These are phyloP conservation scores for Scolopax bukidnonensis DNA, from an alignment of 2,797 vertebrate species.

Conservation along the genomic window DNA sequence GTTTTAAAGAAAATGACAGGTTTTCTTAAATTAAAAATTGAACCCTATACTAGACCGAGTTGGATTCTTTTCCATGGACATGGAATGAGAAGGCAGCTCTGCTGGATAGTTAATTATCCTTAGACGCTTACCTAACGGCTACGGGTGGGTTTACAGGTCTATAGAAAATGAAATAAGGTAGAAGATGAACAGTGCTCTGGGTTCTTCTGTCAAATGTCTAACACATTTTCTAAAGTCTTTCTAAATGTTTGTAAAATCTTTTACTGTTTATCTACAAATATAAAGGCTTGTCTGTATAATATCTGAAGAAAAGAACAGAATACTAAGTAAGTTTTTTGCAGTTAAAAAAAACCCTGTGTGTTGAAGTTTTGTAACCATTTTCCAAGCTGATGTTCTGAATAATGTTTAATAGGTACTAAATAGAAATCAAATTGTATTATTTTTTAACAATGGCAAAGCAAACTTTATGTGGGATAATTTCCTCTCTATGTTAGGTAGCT, in stretches of 20 bases:
- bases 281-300: background rate
- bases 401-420: constrained; percentile 48
- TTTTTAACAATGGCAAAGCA: background rate
- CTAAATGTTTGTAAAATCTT: background rate
- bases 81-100: background rate
- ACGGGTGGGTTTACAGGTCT: background rate
- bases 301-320: background rate
- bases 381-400: constrained; percentile 46
- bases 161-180: background rate
- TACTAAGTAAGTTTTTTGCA: fast-evolving
- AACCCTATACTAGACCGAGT: background rate
- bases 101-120: background rate
- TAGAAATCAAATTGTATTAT: background rate
- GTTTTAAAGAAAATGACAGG: background rate
- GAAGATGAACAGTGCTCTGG: background rate
- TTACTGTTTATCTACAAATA: background rate
- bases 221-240: background rate
- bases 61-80: background rate
- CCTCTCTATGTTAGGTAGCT: background rate
- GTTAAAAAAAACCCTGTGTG: background rate
- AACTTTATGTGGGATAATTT: constrained; percentile 12
- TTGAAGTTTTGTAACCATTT: background rate
- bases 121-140: background rate
- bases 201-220: background rate
- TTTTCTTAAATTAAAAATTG: background rate